These are phyloP conservation scores for Propithecus deckenii DNA, from an alignment of 2,797 vertebrate species.

Conservation along the genomic window DNA sequence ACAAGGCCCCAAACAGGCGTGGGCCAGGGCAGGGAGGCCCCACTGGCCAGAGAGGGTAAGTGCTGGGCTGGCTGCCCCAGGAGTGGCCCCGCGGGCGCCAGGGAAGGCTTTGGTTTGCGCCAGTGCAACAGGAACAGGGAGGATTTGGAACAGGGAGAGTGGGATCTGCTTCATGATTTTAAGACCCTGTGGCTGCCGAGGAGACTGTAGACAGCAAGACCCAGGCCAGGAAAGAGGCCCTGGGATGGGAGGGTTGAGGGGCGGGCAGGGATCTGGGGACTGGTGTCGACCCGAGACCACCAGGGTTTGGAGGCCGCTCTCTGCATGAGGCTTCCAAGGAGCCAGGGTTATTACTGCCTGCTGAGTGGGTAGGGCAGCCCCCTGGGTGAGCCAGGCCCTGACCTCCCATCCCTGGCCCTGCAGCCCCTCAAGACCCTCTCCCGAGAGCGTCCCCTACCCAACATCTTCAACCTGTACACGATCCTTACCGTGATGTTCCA, in stretches of 20 bases:
- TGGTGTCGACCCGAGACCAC: fast-evolving
- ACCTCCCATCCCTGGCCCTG: slow-evolving; percentile 81
- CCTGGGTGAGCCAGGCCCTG: neutral
- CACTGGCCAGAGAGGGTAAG: fast-evolving
- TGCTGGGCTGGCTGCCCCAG: too few relatives aligned
- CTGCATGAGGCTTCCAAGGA: neutral
- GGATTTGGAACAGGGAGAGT: neutral
- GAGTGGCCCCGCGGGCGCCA: fast-evolving
- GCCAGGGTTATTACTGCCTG: neutral
- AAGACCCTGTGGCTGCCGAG: fast-evolving
- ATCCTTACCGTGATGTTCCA: slow-evolving; percentile 96
- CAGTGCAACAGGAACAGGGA: fast-evolving
- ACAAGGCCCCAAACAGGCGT: fast-evolving
- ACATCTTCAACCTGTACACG: slow-evolving; percentile 99
- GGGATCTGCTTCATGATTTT: neutral
- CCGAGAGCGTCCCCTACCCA: slow-evolving; percentile 95
- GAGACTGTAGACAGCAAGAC: neutral
- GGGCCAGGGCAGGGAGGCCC: neutral
- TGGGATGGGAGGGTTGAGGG: neutral
- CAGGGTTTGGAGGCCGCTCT: neutral
- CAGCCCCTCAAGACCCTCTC: slow-evolving; percentile 97
- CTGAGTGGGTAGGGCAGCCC: neutral
- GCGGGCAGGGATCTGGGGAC: neutral
- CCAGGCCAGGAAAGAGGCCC: neutral
- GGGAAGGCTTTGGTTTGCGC: neutral